These are phyloP conservation scores for Acanthopagrus latus DNA, from an alignment of 2,797 vertebrate genomes.

Conservation along the genomic window DNA sequence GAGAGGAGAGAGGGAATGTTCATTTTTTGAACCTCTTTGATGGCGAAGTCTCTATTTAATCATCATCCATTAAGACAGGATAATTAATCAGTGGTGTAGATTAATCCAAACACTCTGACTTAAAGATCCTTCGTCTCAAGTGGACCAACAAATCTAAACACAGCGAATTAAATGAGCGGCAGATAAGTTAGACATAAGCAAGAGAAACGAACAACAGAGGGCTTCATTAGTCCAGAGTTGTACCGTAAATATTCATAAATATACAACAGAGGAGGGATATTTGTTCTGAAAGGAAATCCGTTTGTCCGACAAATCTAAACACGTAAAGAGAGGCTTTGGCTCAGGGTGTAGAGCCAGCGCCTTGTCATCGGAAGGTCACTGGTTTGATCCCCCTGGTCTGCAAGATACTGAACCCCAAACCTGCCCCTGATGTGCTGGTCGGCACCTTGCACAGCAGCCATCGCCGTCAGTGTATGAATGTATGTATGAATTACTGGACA, in stretches of 20 bases:
- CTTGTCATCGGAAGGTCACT: no score
- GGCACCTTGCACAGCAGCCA: no score
- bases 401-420: no score
- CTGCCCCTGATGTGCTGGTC: no score
- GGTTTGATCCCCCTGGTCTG: no score
- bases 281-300: neutral
- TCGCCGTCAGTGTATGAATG: no score
- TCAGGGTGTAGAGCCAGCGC: no score
- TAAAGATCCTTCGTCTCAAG: neutral
- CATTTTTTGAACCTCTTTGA: neutral
- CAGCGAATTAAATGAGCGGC: neutral
- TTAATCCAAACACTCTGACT: neutral
- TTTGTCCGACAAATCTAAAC: no score
- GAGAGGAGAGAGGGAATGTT: neutral
- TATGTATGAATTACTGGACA: no score
- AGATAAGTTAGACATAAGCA: neutral
- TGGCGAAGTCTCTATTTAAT: neutral
- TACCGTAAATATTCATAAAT: neutral
- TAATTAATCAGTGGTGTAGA: neutral
- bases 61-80: neutral
- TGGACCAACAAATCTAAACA: neutral
- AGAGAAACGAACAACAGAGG: neutral
- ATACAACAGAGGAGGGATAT: neutral
- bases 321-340: no score
- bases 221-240: slow-evolving; percentile 3